Percentiles rank a stretch among this genome's conserved stretches.
phyloP scores from a whole-genome alignment of 2,113 vertebrate species.

The Strigops habroptila region DNA sequence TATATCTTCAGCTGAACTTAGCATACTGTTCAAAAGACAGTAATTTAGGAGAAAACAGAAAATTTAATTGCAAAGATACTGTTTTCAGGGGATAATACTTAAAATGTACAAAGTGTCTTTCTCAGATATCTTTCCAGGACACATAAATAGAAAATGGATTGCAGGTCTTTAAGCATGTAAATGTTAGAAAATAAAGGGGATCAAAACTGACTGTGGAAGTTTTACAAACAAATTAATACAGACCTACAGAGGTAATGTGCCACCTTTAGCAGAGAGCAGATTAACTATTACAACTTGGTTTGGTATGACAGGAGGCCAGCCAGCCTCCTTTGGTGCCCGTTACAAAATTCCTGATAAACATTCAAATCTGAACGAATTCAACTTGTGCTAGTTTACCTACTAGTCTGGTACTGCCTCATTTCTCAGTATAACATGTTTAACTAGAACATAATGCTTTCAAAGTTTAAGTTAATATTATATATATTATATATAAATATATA shows the following conservation, averaged over 20 bases:
- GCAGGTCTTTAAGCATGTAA: neutral
- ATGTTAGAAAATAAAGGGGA: slow-evolving; percentile 4
- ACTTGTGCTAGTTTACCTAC: slow-evolving; percentile 68
- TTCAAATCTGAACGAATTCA: neutral
- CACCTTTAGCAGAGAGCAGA: neutral
- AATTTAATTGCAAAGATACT: slow-evolving; percentile 2
- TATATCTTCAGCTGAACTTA: neutral
- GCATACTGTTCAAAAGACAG: neutral
- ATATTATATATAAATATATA: slow-evolving; percentile 81
- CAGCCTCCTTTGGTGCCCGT: slow-evolving; percentile 7
- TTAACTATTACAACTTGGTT: neutral
- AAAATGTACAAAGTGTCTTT: neutral
- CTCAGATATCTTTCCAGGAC: neutral
- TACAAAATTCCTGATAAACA: slow-evolving; percentile 24
- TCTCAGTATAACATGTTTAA: slow-evolving; percentile 72
- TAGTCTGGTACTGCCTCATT: slow-evolving; percentile 73
- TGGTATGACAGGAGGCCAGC: neutral
- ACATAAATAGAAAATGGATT: neutral
- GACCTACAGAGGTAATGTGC: neutral
- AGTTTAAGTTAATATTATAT: slow-evolving; percentile 80
- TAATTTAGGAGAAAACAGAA: neutral
- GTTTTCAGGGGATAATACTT: slow-evolving; percentile 26
- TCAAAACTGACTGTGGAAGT: neutral
- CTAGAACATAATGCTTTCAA: slow-evolving; percentile 81
- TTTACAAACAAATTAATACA: neutral